Conservation (phyloP, 2,888 invertebrate genomes). For the Nebria brevicollis region DNA sequence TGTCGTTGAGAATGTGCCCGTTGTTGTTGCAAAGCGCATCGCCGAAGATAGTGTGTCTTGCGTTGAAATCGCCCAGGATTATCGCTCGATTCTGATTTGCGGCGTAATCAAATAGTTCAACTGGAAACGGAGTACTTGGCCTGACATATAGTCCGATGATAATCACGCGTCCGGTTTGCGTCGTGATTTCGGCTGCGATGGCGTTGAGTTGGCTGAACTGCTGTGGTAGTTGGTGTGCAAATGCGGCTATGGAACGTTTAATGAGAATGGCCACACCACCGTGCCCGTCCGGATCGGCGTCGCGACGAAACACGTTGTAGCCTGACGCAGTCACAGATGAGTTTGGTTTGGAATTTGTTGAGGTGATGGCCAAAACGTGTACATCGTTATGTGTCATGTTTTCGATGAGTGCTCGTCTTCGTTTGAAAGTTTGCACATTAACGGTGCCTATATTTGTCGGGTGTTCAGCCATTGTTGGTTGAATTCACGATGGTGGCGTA, state of each 20-base stretch:
- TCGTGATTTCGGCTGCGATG: neutral
- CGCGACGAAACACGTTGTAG: neutral
- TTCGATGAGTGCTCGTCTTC: slow-evolving; percentile 11
- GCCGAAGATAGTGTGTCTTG: neutral
- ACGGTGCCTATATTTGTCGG: neutral
- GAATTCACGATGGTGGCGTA: neutral
- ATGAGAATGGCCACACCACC: neutral
- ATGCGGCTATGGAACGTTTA: neutral
- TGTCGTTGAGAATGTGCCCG: neutral
- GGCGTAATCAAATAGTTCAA: neutral
- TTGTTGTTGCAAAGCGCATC: too few species aligned
- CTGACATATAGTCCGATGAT: neutral
- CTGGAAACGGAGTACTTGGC: neutral
- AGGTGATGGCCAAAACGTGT: neutral
- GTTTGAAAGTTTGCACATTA: neutral
- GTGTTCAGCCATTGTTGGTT: neutral
- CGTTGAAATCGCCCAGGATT: slow-evolving; percentile 4
- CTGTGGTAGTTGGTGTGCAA: neutral
- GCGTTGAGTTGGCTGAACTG: neutral
- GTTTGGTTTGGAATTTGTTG: neutral
- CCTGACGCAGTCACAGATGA: neutral
- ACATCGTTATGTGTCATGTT: neutral
- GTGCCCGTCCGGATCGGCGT: neutral
- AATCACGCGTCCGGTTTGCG: neutral
- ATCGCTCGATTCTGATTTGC: neutral